Evolutionary conservation across 2,888 invertebrate genomes (phyloP).

Genomic region (Smittia sp.): DNA sequence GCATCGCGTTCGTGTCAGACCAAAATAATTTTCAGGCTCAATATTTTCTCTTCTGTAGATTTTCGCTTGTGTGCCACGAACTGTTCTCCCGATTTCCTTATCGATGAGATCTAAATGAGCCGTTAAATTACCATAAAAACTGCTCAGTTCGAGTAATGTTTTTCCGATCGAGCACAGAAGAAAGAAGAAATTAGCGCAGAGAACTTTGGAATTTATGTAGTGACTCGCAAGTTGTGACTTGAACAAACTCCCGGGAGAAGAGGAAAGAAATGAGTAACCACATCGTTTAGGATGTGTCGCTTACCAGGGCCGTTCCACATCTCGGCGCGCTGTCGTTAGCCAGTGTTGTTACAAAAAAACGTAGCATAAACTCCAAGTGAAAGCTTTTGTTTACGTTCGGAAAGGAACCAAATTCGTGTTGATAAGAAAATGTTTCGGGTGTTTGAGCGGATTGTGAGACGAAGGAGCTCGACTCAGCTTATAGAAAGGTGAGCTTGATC

Average conservation of each 20-base stretch:
- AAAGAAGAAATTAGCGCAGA: too few relatives aligned
- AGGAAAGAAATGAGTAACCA: not conserved
- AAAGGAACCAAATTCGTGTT: not conserved
- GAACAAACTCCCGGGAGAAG: not conserved
- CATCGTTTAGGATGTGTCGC: not conserved
- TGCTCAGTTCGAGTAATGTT: not conserved
- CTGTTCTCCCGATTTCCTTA: not conserved
- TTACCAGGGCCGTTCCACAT: not conserved
- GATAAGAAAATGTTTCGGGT: slow-evolving; percentile 30
- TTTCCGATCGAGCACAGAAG: too few relatives aligned
- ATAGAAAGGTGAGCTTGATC: slow-evolving; percentile 29
- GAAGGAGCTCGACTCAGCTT: slow-evolving; percentile 14
- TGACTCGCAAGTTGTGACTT: too few relatives aligned
- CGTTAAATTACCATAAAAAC: not conserved
- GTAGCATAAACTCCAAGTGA: not conserved
- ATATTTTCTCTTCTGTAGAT: not conserved
- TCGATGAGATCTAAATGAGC: not conserved
- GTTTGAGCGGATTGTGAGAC: slow-evolving; percentile 30
- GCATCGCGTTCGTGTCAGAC: not conserved
- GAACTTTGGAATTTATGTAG: too few relatives aligned
- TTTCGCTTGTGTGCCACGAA: not conserved
- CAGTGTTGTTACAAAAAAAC: not conserved
- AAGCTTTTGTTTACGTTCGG: not conserved
- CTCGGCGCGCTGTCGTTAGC: not conserved
- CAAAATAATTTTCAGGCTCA: not conserved